Conservation (phyloP, 2,797 vertebrate genomes). For the Anas bahamensis region DNA sequence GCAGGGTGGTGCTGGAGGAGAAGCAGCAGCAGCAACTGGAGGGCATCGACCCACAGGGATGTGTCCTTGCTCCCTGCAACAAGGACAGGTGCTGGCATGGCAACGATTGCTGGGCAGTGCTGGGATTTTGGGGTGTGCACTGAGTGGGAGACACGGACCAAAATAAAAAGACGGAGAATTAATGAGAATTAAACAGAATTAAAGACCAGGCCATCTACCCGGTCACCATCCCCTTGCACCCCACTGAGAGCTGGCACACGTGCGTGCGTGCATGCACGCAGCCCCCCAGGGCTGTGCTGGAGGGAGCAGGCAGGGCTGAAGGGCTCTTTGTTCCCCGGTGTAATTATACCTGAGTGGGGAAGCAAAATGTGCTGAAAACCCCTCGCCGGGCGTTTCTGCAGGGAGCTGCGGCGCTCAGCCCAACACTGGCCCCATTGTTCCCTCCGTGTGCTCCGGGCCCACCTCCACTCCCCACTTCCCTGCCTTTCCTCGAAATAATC, state of each 20-base stretch:
- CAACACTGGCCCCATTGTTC: conserved; percentile 65
- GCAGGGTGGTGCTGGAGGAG: background rate
- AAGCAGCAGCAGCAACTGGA: background rate
- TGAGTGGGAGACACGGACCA: fast-evolving
- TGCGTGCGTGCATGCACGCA: background rate
- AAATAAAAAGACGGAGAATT: too few relatives aligned
- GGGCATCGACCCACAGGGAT: fast-evolving
- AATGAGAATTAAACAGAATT: background rate
- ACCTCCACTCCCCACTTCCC: background rate
- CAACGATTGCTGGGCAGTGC: background rate
- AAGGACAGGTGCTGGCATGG: too few relatives aligned
- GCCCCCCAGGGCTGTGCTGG: background rate
- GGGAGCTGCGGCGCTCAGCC: background rate
- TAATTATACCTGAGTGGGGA: conserved; percentile 60
- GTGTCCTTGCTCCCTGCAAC: background rate
- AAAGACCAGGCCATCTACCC: fast-evolving
- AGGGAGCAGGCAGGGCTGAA: background rate
- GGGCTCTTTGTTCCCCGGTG: conserved; percentile 61
- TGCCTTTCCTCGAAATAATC: conserved; percentile 16
- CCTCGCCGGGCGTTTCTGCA: conserved; percentile 20
- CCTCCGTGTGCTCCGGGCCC: background rate
- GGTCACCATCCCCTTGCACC: fast-evolving
- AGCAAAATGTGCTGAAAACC: conserved; percentile 67
- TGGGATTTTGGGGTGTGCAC: background rate
- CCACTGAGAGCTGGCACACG: fast-evolving